Conservation (phyloP, 2,797 vertebrate species). For the Danio albolineatus region DNA sequence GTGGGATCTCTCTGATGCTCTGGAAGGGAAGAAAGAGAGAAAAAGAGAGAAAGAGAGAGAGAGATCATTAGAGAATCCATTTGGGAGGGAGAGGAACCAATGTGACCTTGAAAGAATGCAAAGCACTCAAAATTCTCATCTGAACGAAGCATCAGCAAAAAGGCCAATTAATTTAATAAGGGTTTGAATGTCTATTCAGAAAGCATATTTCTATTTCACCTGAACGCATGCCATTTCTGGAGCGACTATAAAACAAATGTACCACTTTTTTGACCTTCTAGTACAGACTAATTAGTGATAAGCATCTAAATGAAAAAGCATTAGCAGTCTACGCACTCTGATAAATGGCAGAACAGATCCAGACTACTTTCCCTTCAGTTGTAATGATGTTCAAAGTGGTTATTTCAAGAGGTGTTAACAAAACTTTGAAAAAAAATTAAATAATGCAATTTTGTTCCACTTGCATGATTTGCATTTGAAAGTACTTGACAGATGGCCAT, state of each 20-base stretch:
- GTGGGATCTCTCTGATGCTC: slow-evolving; percentile 43
- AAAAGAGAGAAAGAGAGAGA: slow-evolving; percentile 5
- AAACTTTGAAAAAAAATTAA: neutral
- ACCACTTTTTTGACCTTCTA: neutral
- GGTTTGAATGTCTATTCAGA: slow-evolving; percentile 33
- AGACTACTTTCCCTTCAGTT: neutral
- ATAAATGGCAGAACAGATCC: neutral
- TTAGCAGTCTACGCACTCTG: neutral
- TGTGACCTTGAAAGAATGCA: slow-evolving; percentile 46
- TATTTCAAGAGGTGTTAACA: neutral
- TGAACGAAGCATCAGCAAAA: slow-evolving; percentile 48
- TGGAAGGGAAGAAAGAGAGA: slow-evolving; percentile 33
- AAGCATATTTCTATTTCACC: slow-evolving; percentile 10
- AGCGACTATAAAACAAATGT: slow-evolving; percentile 8
- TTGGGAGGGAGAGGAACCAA: slow-evolving; percentile 35
- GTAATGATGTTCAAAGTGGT: neutral
- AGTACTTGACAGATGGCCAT: neutral
- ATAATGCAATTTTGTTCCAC: neutral
- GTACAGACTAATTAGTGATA: slow-evolving; percentile 10
- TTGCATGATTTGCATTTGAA: neutral
- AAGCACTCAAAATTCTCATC: slow-evolving; percentile 41
- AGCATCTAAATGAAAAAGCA: slow-evolving; percentile 31
- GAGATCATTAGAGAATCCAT: slow-evolving; percentile 36
- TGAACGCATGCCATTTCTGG: slow-evolving; percentile 8
- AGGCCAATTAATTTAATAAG: slow-evolving; percentile 45